Percentiles rank a stretch among this genome's conserved stretches.
These are phyloP conservation scores for Norana najaformis DNA, from an alignment of 2,888 invertebrate genomes.

Conservation along the genomic window DNA sequence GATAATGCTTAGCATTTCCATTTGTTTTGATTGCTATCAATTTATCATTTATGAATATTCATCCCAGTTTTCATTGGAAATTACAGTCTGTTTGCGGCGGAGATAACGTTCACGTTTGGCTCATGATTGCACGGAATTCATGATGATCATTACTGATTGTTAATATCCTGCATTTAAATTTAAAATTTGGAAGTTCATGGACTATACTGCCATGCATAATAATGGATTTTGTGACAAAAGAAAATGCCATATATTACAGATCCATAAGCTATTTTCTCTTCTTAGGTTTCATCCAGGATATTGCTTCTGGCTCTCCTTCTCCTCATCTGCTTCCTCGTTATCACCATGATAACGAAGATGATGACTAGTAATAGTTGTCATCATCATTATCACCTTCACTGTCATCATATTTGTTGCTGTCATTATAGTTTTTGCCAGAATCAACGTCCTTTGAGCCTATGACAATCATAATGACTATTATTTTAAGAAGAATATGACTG, in stretches of 20 bases:
- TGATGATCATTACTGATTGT: neutral
- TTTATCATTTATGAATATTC: conserved; percentile 17
- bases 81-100: neutral
- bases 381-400: neutral
- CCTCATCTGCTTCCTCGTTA: neutral
- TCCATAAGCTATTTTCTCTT: neutral
- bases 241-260: neutral
- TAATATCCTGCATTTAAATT: conserved; percentile 16
- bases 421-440: neutral
- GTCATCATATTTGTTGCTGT: neutral
- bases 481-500: neutral
- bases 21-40: conserved; percentile 21
- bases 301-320: too few species aligned
- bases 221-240: neutral
- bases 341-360: neutral
- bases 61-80: neutral
- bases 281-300: neutral
- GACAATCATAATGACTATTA: neutral
- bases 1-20: conserved; percentile 2
- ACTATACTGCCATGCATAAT: neutral
- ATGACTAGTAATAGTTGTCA: neutral
- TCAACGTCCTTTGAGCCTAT: too few species aligned
- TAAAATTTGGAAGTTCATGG: conserved; percentile 7
- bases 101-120: neutral
- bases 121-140: neutral